A percentile compares a stretch with the other conserved stretches of the same genome.
Evolutionary conservation across 2,113 vertebrate species (phyloP).

Genomic region (Bubo bubo): DNA sequence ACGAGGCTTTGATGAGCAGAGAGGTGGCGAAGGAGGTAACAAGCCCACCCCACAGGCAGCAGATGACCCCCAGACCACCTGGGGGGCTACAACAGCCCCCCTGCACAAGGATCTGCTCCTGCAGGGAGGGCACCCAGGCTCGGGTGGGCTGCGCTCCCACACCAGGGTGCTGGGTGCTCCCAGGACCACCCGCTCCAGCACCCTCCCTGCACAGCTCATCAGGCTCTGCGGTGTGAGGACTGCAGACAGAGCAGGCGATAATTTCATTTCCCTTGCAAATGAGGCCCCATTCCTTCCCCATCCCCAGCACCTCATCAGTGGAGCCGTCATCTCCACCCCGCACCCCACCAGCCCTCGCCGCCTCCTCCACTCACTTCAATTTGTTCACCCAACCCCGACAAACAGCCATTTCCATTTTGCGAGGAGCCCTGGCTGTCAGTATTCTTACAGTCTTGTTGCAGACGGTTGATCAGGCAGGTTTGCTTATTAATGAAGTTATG

Average conservation of each 20-base stretch:
- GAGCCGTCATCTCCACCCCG: neutral
- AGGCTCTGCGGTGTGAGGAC: neutral
- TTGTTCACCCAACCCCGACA: neutral
- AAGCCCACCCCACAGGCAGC: neutral
- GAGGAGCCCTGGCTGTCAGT: neutral
- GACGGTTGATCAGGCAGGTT: neutral
- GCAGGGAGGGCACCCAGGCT: accelerated
- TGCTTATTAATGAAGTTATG: neutral
- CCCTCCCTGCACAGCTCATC: slow-evolving; percentile 12
- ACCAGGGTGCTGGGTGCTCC: neutral
- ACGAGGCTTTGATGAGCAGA: accelerated
- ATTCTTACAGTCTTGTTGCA: neutral
- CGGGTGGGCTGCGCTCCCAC: accelerated
- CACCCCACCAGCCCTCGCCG: neutral
- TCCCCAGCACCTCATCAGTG: slow-evolving; percentile 4
- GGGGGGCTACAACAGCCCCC: neutral
- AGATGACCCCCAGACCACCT: neutral
- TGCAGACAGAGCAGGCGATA: neutral
- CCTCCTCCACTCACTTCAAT: neutral
- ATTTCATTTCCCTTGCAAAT: slow-evolving; percentile 76
- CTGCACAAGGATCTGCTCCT: neutral
- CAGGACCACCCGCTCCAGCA: neutral
- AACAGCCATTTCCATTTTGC: neutral
- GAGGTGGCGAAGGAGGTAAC: accelerated
- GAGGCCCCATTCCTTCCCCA: neutral